Evolutionary conservation across 2,888 invertebrate species (phyloP).

Genomic region (Sarcophaga subvicina): DNA sequence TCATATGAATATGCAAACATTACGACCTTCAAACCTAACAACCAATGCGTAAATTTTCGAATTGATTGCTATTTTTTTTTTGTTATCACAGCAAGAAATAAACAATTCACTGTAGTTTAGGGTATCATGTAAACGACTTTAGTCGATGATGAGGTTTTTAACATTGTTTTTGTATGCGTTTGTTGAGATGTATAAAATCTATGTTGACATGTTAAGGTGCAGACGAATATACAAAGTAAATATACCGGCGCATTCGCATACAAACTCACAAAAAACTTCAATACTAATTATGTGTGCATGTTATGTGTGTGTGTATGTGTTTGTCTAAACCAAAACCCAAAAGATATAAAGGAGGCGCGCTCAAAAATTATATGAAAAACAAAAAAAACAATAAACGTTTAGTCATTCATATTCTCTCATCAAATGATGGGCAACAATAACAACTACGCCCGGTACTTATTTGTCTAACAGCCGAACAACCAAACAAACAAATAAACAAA

Average conservation of each 20-base stretch:
- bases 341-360: constrained; percentile 18
- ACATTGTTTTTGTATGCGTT: neutral
- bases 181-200: constrained; percentile 23
- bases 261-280: neutral
- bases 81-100: too few relatives aligned
- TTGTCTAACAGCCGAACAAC: constrained; percentile 37
- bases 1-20: too few relatives aligned
- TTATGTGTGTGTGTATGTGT: neutral
- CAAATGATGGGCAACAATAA: constrained; percentile 49
- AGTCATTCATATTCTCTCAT: constrained; percentile 26
- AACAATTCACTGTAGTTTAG: too few relatives aligned
- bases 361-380: neutral
- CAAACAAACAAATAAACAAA: neutral
- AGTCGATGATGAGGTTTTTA: too few relatives aligned
- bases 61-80: too few relatives aligned
- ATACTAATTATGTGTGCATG: neutral
- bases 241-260: constrained; percentile 29
- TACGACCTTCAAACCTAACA: too few relatives aligned
- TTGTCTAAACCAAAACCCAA: neutral
- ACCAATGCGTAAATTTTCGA: too few relatives aligned
- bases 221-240: constrained; percentile 46
- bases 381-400: neutral
- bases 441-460: constrained; percentile 17
- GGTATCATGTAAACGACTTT: too few relatives aligned
- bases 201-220: constrained; percentile 54